Conservation (phyloP, 1,140 invertebrate species). For the Asbolus verrucosus region DNA sequence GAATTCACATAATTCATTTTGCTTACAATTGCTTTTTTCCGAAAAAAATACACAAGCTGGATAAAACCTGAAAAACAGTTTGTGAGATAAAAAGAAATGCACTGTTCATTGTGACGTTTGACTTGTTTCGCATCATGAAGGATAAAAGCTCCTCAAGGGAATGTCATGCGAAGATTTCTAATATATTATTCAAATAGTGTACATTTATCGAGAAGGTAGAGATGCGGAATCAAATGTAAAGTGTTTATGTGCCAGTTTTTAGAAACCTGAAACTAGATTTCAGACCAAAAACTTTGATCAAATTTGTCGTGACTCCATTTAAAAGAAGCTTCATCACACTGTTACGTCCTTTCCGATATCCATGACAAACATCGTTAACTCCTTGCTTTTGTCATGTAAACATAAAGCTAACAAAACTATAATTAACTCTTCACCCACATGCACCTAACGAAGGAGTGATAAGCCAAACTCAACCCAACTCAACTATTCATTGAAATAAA, state of each 20-base stretch:
- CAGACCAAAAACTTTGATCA: conserved; percentile 1
- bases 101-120: conserved; percentile 17
- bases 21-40: conserved; percentile 12
- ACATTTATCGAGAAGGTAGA: conserved; percentile 15
- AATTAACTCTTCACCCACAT: neutral
- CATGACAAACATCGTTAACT: conserved; percentile 34
- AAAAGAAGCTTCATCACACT: conserved; percentile 8
- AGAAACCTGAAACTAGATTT: conserved; percentile 1
- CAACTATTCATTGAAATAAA: too few species aligned
- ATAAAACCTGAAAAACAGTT: neutral
- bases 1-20: too few species aligned
- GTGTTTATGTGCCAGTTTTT: conserved; percentile 14
- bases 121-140: conserved; percentile 21
- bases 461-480: too few species aligned
- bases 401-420: conserved; percentile 12
- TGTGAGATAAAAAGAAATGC: conserved; percentile 8
- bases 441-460: neutral
- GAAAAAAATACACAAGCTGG: neutral
- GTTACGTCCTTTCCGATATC: conserved; percentile 14
- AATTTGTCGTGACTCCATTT: conserved; percentile 2
- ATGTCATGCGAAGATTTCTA: conserved; percentile 15
- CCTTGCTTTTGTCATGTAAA: conserved; percentile 26
- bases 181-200: conserved; percentile 29
- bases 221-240: conserved; percentile 2
- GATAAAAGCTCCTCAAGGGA: conserved; percentile 19